Evolutionary conservation across 2,888 invertebrate genomes (phyloP), one percentile per base, ranked within the genome.

Genomic region (Neoitamus cyanurus): DNA sequence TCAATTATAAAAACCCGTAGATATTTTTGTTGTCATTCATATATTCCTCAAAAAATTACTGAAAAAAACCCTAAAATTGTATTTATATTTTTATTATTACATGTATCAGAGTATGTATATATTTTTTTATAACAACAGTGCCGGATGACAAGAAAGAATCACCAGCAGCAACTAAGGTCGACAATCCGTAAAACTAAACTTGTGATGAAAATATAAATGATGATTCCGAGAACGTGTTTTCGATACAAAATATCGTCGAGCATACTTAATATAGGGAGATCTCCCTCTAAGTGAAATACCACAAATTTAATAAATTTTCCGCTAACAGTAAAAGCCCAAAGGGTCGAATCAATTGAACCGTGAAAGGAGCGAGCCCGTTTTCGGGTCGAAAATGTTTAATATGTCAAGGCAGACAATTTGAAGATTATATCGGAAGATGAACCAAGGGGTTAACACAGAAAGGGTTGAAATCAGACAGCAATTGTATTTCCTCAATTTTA

Each of bases 231-330:
- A 69, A 11, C 20, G 13, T 31, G 25, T 69, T 69, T 7, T 31
- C 5, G 31, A 69, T 28, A 30, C n/a, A 69, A 28, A n/a, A n/a
- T n/a, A n/a, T n/a, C n/a, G n/a, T n/a, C n/a, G n/a, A n/a, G n/a
- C n/a, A n/a, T n/a, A 42, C 13, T 42, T 42, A 42, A 42, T 15
- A 42, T 15, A 42, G 42, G 42, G 42, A 42, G 13, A n/a, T 15
- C 4, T n/a, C 42, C 42, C 42, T 42, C 42, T 42, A 42, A 42
- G 42, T 42, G n/a, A 42, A 13, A 42, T 34, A 31, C 73, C 30
- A 31, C 68, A 34, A 68, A 34, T 20, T 31, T 30, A 68, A 82
- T 82, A 37, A 82, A 82, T 82, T 82, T 69, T 69, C 31, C 69
- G 28, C 30, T 69, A 82, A 82, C 37, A 20, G 25, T 5, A 34